Percentiles rank a stretch among this genome's conserved stretches.
phyloP scores from a whole-genome alignment of 2,888 invertebrate genomes.

The Aphodius granarius region DNA sequence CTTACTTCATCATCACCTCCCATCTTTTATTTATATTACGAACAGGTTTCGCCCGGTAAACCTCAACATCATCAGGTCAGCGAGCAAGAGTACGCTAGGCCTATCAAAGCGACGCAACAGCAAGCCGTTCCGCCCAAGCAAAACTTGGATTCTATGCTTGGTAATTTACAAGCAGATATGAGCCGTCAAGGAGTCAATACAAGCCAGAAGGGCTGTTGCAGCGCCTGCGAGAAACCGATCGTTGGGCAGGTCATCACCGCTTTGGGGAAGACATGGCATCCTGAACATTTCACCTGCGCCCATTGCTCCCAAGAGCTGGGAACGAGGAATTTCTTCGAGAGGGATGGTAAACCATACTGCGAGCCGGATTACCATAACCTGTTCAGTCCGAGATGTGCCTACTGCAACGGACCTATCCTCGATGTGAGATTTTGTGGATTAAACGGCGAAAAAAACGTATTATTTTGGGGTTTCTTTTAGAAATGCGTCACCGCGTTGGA shows the following conservation, averaged over 20 bases:
- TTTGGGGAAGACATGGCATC: slow-evolving; percentile 98
- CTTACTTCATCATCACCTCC: neutral
- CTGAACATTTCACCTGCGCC: slow-evolving; percentile 97
- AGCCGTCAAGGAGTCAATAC: slow-evolving; percentile 98
- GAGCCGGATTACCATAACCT: slow-evolving; percentile 98
- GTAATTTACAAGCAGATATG: slow-evolving; percentile 94
- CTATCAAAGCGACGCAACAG: slow-evolving; percentile 55
- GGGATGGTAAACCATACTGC: slow-evolving; percentile 96
- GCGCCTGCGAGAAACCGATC: slow-evolving; percentile 97
- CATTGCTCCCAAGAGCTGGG: slow-evolving; percentile 97
- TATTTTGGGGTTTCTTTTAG: slow-evolving; percentile 59
- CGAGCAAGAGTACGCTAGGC: slow-evolving; percentile 71
- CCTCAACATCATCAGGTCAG: slow-evolving; percentile 68
- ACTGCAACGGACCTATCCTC: slow-evolving; percentile 97
- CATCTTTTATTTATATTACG: slow-evolving; percentile 25
- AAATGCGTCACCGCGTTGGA: slow-evolving; percentile 98
- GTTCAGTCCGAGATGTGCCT: slow-evolving; percentile 97
- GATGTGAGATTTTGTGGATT: slow-evolving; percentile 80
- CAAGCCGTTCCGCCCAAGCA: slow-evolving; percentile 52
- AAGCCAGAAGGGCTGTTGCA: slow-evolving; percentile 99
- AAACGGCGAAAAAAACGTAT: too few species aligned
- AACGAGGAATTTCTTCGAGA: slow-evolving; percentile 97
- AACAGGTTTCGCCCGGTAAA: slow-evolving; percentile 64
- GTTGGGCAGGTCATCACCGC: slow-evolving; percentile 98
- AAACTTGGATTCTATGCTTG: slow-evolving; percentile 79